Percentiles rank a stretch among this genome's conserved stretches.
phyloP scores from a whole-genome alignment of 2,797 vertebrate species.

The Ptychadena robeensis region DNA sequence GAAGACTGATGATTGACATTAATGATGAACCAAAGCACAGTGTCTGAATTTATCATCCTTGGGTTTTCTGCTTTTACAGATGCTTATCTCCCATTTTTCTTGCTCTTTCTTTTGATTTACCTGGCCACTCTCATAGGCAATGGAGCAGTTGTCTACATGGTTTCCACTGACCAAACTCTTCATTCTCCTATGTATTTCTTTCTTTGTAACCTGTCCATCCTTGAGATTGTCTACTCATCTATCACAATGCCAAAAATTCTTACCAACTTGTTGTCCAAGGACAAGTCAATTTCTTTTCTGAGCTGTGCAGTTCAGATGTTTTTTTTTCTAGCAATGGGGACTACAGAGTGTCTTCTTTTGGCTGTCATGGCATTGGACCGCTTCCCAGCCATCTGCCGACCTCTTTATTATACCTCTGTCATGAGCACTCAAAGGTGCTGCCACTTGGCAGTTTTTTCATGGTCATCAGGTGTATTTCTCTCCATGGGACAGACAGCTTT shows the following conservation, averaged over 20 bases:
- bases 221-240: constrained; percentile 39
- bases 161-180: constrained; percentile 3
- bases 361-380: constrained; percentile 41
- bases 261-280: neutral
- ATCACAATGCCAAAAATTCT: constrained; percentile 42
- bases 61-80: constrained; percentile 44
- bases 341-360: constrained; percentile 45
- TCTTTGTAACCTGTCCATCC: constrained; percentile 39
- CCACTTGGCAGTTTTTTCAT: neutral
- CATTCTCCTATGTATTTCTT: constrained; percentile 47
- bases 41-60: constrained; percentile 38
- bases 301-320: constrained; percentile 40
- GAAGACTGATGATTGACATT: neutral
- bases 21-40: constrained; percentile 11
- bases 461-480: constrained; percentile 7
- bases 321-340: constrained; percentile 8
- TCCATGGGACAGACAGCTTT: constrained; percentile 24
- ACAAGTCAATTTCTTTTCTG: constrained; percentile 24
- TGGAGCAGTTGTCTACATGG: neutral
- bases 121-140: constrained; percentile 29
- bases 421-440: constrained; percentile 14
- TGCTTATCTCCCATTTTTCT: constrained; percentile 15
- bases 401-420: constrained; percentile 17
- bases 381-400: constrained; percentile 29
- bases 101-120: constrained; percentile 28